Evolutionary conservation across 2,113 vertebrate genomes (phyloP).

Genomic region (Columba janthina): DNA sequence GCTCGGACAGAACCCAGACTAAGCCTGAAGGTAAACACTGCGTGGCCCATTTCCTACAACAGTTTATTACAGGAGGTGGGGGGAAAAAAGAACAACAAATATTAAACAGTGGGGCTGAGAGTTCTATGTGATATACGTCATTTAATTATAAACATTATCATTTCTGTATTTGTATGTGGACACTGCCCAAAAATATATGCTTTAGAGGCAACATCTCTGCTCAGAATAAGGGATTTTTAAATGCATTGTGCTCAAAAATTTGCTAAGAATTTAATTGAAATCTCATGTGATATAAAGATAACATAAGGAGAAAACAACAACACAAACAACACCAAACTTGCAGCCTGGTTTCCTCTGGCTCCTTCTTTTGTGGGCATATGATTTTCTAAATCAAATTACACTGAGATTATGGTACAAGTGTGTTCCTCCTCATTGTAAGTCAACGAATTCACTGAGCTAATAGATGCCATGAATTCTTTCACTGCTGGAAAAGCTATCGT

Average conservation of each 20-base stretch:
- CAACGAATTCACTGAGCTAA: not conserved
- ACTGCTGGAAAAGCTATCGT: not conserved
- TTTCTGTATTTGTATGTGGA: accelerated
- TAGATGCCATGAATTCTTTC: not conserved
- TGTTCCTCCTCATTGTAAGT: not conserved
- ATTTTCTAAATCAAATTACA: not conserved
- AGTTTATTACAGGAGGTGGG: not conserved
- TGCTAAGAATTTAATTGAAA: not conserved
- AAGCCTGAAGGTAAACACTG: not conserved
- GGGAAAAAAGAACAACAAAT: too few relatives aligned
- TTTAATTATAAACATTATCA: not conserved
- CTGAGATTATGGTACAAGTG: not conserved
- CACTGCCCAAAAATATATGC: accelerated
- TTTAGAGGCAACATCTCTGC: not conserved
- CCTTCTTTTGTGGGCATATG: not conserved
- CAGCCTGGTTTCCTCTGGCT: not conserved
- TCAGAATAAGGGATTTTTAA: not conserved
- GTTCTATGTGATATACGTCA: not conserved
- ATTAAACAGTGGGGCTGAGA: not conserved
- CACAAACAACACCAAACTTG: not conserved
- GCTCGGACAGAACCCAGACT: not conserved
- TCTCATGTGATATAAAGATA: not conserved
- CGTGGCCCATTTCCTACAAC: not conserved
- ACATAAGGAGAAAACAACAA: not conserved
- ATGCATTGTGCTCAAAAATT: not conserved